Base-by-base conservation (phyloP, 2,888 invertebrate species). In the Mechanitis mazaeus region DNA sequence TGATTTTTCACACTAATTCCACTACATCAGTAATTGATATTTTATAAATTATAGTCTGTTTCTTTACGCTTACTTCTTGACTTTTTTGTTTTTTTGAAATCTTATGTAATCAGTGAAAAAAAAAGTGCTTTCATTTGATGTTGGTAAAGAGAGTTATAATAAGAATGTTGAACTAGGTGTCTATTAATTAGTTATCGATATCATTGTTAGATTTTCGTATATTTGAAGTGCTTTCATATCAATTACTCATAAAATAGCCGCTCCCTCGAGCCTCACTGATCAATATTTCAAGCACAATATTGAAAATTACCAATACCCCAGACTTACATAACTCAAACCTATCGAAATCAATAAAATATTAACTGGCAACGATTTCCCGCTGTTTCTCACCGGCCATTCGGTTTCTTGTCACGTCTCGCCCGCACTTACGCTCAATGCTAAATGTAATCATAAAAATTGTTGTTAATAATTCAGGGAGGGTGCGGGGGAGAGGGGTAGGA, bases 371-470 rank as follows among this genome's bases (percentile, higher is more conserved):
- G 78, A 82, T 86, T 87, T 85, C 83, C 85, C 82, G 84, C 81
- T 80, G 84, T 85, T 87, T 87, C 85, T 85, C 87, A 85, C 80
- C 61, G 80, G 78, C 77, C 80, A 81, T 79, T 80, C 71, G 79
- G 68, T 83, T 85, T 83, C 89, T 72, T 74, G 77, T 84, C 89
- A 89, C 89, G 89, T 88, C 72, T 69, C 69, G 61, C 76, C 80
- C 77, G 81, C 85, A 84, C 87, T 87, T 85, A 83, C 78, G 83
- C 83, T 83, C 82, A 76, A 76, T 80, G 83, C 82, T 86, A 87
- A 88, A 87, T 87, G 87, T 85, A 87, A 89, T 89, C 89, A 87
- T 89, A 89, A 88, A 50, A 88, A 87, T 87, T 87, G 89, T 86
- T 87, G 86, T 88, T 87, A 89, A 89, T 89, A 89, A 88, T 89